Evolutionary conservation across 2,888 invertebrate species (phyloP), one percentile per base, ranked within the genome.

Genomic region (Callinectes sapidus): DNA sequence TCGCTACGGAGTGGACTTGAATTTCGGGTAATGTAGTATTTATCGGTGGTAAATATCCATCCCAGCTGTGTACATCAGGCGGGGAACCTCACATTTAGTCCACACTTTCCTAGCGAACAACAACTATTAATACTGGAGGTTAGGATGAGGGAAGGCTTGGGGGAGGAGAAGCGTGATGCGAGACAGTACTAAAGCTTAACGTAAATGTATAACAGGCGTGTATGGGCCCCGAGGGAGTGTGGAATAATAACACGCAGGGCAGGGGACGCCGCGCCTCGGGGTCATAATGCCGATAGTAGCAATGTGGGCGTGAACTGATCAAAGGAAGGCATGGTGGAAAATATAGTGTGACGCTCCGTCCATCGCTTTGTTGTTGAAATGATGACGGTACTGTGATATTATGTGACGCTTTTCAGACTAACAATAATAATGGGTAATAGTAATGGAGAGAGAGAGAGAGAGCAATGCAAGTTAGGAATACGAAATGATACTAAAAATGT

Each of bases 1-100:
- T 18, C 14, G 14, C 32, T 16, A 81, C 81, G 18, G 81, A 81
- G 35, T 32, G 88, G 88, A 88, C 55, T 55, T 88, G 88, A 88
- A 88, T 88, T 88, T 55, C 88, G 18, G 55, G 88, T 88, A 88
- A 88, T 88, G 88, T 35, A 55, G 18, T n/a, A 55, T 88, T 48
- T 35, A 54, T 54, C 48, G 32, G 48, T 48, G 16, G 61, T 88
- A 55, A 88, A 55, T 88, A 88, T 81, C 81, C 35, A 81, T 81
- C 35, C 81, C 5, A 16, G 81, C 81, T 3, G 32, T 81, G 81
- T 81, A 81, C 35, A 35, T 81, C 35, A 81, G 81, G 81, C 32
- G 1, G 13, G 35, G 35, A 81, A 35, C 81, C 81, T 81, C 35
- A 16, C 81, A 81, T 16, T 81, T 81, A 81, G 81, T 81, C 35